phyloP scores from a whole-genome alignment of 2,888 invertebrate species.

The Pseudolycoriella hygida region DNA sequence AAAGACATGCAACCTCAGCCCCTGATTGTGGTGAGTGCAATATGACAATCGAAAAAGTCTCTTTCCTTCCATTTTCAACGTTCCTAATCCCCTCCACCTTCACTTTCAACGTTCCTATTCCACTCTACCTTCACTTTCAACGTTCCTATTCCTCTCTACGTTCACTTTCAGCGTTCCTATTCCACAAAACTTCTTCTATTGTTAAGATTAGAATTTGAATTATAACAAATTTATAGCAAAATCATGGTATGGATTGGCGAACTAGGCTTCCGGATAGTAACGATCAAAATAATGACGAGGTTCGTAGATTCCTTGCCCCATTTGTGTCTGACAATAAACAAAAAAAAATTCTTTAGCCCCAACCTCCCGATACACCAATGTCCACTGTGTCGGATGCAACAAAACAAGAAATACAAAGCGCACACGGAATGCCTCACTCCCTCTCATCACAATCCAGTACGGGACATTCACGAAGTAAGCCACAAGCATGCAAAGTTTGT shows the following conservation, averaged over 20 bases:
- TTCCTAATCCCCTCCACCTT: too few relatives aligned
- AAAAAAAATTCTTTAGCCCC: slow-evolving; percentile 6
- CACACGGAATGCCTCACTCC: slow-evolving; percentile 14
- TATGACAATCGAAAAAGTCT: neutral
- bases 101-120: too few relatives aligned
- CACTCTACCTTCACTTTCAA: too few relatives aligned
- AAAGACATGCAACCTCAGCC: slow-evolving; percentile 28
- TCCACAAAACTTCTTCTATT: too few relatives aligned
- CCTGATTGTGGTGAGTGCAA: slow-evolving; percentile 12
- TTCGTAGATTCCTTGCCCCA: neutral
- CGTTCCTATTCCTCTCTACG: too few relatives aligned
- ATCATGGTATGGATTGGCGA: slow-evolving; percentile 10
- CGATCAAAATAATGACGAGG: slow-evolving; percentile 11
- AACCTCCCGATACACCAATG: slow-evolving; percentile 10
- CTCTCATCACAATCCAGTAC: slow-evolving; percentile 12
- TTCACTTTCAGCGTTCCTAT: too few relatives aligned
- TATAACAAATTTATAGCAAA: too few relatives aligned
- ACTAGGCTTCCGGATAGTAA: slow-evolving; percentile 9
- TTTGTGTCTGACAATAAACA: too few relatives aligned
- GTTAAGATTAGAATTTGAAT: too few relatives aligned
- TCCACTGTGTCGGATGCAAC: slow-evolving; percentile 15
- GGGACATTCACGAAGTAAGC: slow-evolving; percentile 40
- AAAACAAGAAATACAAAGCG: slow-evolving; percentile 15
- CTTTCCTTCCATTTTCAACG: neutral
- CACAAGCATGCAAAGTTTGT: slow-evolving; percentile 61